A percentile compares a stretch with the other conserved stretches of the same genome.
Conservation (phyloP, 2,888 invertebrate genomes). For the Acleris emargana region DNA sequence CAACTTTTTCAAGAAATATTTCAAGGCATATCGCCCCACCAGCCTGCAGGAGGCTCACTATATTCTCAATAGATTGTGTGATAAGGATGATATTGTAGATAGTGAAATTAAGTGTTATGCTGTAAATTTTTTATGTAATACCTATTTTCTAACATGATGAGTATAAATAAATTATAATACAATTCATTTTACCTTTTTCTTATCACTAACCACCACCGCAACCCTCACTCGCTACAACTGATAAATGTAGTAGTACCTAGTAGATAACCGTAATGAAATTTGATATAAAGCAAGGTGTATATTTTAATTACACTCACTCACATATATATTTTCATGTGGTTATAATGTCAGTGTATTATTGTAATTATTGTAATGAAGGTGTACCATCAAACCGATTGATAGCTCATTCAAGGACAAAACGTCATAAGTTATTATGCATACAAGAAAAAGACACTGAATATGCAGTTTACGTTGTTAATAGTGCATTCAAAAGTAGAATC, state of each 20-base stretch:
- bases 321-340: too few species aligned
- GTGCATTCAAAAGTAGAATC: constrained; percentile 11
- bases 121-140: constrained; percentile 9
- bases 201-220: not conserved
- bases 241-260: too few species aligned
- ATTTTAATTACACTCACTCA: too few species aligned
- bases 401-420: constrained; percentile 20
- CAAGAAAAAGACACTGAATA: constrained; percentile 16
- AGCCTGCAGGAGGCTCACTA: constrained; percentile 2
- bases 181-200: not conserved
- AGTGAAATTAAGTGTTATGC: constrained; percentile 17
- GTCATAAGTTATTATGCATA: constrained; percentile 30
- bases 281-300: too few species aligned
- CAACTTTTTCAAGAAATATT: constrained; percentile 20
- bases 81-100: constrained; percentile 17
- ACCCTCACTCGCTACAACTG: too few species aligned
- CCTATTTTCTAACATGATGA: constrained; percentile 7
- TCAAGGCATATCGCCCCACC: constrained; percentile 3
- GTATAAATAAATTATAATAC: not conserved
- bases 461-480: not conserved
- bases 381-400: not conserved
- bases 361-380: constrained; percentile 4
- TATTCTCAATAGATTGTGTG: constrained; percentile 11
- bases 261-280: too few species aligned
- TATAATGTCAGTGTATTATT: too few species aligned